Evolutionary conservation across 2,113 vertebrate genomes (phyloP).

Genomic region (Nematolebias whitei): DNA sequence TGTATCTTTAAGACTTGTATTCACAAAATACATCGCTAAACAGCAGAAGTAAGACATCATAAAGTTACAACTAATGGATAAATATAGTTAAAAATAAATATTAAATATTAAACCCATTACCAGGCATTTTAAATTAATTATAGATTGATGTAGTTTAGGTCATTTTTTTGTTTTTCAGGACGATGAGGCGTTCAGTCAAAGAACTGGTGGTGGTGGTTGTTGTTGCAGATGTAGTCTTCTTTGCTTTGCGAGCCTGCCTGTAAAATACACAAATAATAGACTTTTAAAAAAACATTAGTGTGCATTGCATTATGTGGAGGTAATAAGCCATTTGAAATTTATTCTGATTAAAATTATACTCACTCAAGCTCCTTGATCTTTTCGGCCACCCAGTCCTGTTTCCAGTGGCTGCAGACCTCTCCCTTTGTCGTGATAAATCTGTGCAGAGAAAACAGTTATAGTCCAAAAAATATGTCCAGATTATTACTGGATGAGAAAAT

Average conservation of each 20-base stretch:
- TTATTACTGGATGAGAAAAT: not conserved
- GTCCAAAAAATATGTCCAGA: not conserved
- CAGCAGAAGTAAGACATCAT: not conserved
- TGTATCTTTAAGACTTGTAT: not conserved
- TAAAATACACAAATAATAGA: conserved; percentile 19
- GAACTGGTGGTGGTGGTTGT: not conserved
- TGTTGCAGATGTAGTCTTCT: not conserved
- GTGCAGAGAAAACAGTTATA: not conserved
- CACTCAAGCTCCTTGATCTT: conserved; percentile 62
- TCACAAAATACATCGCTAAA: not conserved
- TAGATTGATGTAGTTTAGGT: not conserved
- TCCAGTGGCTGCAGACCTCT: conserved; percentile 65
- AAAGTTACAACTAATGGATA: conserved; percentile 19
- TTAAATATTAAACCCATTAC: conserved; percentile 42
- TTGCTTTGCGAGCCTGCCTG: conserved; percentile 40
- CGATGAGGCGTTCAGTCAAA: not conserved
- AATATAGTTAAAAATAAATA: conserved; percentile 56
- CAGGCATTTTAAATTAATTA: conserved; percentile 34
- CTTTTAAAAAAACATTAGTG: not conserved
- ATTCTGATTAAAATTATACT: conserved; percentile 21
- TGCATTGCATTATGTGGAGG: not conserved
- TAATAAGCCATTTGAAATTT: not conserved
- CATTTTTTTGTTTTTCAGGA: not conserved
- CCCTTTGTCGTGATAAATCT: conserved; percentile 64
- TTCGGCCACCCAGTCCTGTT: conserved; percentile 51